Conservation (phyloP, 2,113 vertebrate genomes). For the Nibea albiflora region DNA sequence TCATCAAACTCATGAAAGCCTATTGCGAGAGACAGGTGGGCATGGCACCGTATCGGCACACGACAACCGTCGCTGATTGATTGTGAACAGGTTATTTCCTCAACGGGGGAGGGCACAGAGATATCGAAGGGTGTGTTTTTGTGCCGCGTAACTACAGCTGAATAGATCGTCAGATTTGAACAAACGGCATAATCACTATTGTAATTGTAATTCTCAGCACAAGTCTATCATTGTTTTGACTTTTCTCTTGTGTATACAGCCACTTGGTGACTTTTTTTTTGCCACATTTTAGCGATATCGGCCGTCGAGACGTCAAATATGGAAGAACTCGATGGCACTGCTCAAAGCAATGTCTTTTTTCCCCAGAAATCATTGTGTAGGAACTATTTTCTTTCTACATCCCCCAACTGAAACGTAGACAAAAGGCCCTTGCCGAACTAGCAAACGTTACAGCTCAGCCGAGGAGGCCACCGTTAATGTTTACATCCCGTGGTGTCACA, state of each 20-base stretch:
- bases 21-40: conserved; percentile 98
- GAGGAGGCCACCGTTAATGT: no score
- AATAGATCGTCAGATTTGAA: neutral
- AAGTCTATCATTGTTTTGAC: neutral
- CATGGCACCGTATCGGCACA: neutral
- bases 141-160: neutral
- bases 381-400: no score
- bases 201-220: neutral
- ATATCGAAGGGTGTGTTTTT: neutral
- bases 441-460: no score
- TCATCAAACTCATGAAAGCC: conserved; percentile 99
- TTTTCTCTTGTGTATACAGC: neutral
- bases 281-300: no score
- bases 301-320: no score
- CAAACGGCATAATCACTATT: neutral
- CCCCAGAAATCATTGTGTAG: no score
- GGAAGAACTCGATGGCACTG: no score
- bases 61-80: neutral
- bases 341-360: no score
- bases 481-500: no score
- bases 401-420: no score
- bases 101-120: neutral
- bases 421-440: no score
- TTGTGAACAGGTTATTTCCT: neutral
- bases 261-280: neutral